A percentile compares a stretch with the other conserved stretches of the same genome.
These are phyloP conservation scores for Muscicapa striata DNA, from an alignment of 2,797 vertebrate genomes.

Conservation along the genomic window DNA sequence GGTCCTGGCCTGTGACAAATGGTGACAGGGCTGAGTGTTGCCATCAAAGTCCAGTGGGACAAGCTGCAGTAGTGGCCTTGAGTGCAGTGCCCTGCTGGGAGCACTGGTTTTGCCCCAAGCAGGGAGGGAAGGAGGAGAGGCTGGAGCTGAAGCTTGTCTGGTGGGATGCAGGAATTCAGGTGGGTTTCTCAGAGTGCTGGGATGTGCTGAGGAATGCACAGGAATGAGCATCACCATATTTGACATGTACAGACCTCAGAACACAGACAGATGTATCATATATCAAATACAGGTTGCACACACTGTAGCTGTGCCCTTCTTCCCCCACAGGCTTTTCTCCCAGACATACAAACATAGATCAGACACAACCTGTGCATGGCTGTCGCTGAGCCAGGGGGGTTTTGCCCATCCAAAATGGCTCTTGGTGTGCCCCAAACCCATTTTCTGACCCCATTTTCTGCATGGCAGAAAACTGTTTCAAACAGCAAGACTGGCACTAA, in stretches of 20 bases:
- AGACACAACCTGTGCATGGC: rapidly evolving
- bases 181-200: background rate
- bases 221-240: rapidly evolving
- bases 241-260: rapidly evolving
- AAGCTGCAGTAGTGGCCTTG: background rate
- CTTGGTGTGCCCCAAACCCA: rapidly evolving
- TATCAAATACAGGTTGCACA: rapidly evolving
- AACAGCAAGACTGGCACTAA: rapidly evolving
- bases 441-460: background rate
- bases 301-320: rapidly evolving
- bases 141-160: background rate
- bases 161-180: background rate
- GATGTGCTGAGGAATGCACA: rapidly evolving
- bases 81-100: background rate
- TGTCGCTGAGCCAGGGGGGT: background rate
- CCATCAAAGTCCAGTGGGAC: background rate
- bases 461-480: rapidly evolving
- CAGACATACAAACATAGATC: background rate
- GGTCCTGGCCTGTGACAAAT: background rate
- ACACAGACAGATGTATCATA: background rate
- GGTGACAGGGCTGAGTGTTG: rapidly evolving
- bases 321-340: background rate
- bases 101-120: background rate
- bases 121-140: background rate
- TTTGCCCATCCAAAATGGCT: background rate